phyloP scores from a whole-genome alignment of 2,888 invertebrate genomes.

The Sthenelais limicola region DNA sequence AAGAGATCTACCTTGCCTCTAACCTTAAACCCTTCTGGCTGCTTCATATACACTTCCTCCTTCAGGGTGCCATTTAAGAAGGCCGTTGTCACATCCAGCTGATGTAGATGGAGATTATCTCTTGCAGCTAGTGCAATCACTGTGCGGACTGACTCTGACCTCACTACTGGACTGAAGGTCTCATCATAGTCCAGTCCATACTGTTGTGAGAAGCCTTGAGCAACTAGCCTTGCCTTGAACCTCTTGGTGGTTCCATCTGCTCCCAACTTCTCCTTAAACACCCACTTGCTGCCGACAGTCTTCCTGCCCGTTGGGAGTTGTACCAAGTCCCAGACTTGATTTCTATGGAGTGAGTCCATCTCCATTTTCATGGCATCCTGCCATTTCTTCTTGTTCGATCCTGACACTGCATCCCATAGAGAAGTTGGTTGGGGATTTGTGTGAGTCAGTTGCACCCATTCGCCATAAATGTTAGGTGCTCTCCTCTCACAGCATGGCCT shows the following conservation, averaged over 20 bases:
- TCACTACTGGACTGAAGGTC: conserved; percentile 54
- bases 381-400: conserved; percentile 24
- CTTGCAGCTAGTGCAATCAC: conserved; percentile 49
- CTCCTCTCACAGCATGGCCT: neutral
- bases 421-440: conserved; percentile 19
- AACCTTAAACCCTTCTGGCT: conserved; percentile 51
- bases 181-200: conserved; percentile 53
- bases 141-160: conserved; percentile 48
- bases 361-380: conserved; percentile 26
- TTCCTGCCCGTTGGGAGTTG: conserved; percentile 45
- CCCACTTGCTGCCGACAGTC: conserved; percentile 53
- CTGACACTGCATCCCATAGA: neutral
- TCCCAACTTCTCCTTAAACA: conserved; percentile 52
- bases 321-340: conserved; percentile 52
- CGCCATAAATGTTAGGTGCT: conserved; percentile 28
- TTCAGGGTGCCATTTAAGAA: conserved; percentile 52
- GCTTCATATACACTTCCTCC: conserved; percentile 54
- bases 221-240: conserved; percentile 54
- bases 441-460: conserved; percentile 19
- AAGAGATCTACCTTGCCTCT: conserved; percentile 46
- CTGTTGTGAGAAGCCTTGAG: conserved; percentile 52
- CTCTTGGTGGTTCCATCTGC: conserved; percentile 48
- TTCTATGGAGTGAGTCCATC: conserved; percentile 45
- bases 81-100: conserved; percentile 54
- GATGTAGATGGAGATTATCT: conserved; percentile 47